Conservation (phyloP, 2,113 vertebrate genomes). For the Myrmecobius fasciatus region DNA sequence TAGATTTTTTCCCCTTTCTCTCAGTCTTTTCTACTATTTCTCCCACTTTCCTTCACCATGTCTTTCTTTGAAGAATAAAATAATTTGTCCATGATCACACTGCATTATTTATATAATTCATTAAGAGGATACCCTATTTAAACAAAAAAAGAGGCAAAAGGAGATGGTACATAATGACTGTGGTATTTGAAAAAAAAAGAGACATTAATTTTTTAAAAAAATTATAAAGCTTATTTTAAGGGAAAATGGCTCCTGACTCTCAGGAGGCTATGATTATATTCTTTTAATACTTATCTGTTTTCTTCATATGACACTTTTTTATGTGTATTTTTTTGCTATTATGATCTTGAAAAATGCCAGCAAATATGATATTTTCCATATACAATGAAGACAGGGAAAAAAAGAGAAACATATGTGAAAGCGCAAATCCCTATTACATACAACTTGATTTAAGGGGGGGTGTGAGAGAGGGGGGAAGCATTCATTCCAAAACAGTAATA, state of each 20-base stretch:
- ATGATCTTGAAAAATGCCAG: not conserved
- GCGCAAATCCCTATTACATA: not conserved
- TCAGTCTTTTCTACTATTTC: not conserved
- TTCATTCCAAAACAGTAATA: not conserved
- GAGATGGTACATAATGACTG: not conserved
- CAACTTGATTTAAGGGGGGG: not conserved
- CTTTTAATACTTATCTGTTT: not conserved
- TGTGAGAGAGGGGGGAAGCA: too few relatives aligned
- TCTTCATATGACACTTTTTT: not conserved
- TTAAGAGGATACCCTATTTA: slow-evolving; percentile 17
- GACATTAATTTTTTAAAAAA: not conserved
- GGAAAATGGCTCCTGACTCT: not conserved
- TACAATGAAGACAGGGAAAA: not conserved
- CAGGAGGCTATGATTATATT: not conserved
- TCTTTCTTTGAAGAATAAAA: not conserved
- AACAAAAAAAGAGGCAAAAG: too few relatives aligned
- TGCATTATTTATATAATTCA: not conserved
- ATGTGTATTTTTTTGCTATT: not conserved
- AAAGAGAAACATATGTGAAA: not conserved
- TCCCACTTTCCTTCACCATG: not conserved
- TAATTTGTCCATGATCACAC: not conserved
- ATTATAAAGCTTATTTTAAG: not conserved
- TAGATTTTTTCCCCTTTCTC: not conserved
- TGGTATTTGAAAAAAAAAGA: not conserved
- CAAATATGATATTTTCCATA: not conserved